A percentile compares a stretch with the other conserved stretches of the same genome.
These are phyloP conservation scores for Meloe dianella DNA, from an alignment of 2,888 invertebrate species.

Conservation along the genomic window DNA sequence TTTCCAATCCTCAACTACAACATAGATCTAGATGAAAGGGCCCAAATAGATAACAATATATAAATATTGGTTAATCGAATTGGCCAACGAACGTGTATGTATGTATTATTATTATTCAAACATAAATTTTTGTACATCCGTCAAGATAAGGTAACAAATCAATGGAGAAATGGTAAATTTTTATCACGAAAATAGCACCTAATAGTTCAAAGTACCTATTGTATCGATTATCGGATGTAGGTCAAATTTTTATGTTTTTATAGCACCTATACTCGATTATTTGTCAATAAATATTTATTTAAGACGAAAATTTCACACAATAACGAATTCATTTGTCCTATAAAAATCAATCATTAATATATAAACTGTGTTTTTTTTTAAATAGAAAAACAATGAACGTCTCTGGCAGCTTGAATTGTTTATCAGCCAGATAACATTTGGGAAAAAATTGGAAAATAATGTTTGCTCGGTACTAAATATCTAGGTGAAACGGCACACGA, in stretches of 20 bases:
- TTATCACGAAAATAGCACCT: neutral
- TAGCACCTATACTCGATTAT: neutral
- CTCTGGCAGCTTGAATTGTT: neutral
- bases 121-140: neutral
- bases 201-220: neutral
- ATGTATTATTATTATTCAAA: no score
- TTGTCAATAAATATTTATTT: neutral
- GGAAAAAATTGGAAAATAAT: neutral
- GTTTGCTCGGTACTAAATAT: neutral
- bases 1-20: no score
- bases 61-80: neutral
- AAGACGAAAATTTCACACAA: neutral
- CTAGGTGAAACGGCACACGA: neutral
- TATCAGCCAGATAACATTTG: neutral
- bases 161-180: neutral
- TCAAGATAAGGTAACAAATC: neutral
- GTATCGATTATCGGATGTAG: neutral
- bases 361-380: no score
- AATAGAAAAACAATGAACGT: neutral
- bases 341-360: no score
- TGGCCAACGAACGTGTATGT: neutral
- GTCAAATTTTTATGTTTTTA: neutral
- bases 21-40: no score
- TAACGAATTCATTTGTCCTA: no score
- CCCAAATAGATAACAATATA: neutral